phyloP scores from a whole-genome alignment of 2,113 vertebrate species.

The Ictidomys tridecemlineatus region DNA sequence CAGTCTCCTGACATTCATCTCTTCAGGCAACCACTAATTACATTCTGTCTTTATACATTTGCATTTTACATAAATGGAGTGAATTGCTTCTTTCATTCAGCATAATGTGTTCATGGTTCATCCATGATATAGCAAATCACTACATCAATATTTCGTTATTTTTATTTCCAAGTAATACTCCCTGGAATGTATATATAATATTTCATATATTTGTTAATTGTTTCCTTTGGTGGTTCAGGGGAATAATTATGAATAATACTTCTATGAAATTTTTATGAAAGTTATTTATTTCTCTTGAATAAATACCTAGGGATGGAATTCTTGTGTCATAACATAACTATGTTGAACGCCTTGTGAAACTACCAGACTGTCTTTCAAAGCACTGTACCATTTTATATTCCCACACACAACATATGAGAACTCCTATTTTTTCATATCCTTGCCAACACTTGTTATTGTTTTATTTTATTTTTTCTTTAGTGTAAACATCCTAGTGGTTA shows the following conservation, averaged over 20 bases:
- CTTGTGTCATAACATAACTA: not conserved
- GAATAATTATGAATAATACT: not conserved
- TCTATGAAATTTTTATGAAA: not conserved
- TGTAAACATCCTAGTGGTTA: not conserved
- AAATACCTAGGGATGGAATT: not conserved
- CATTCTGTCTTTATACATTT: no score
- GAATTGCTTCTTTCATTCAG: not conserved
- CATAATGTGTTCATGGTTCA: not conserved
- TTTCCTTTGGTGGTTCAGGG: not conserved
- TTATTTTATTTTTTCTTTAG: not conserved
- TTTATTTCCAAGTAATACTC: not conserved
- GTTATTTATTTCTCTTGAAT: not conserved
- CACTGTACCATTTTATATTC: not conserved
- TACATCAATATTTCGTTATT: not conserved
- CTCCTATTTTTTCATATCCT: not conserved
- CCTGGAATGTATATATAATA: not conserved
- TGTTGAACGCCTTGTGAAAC: not conserved
- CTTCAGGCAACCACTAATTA: not conserved
- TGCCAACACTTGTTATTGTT: not conserved
- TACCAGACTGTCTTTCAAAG: not conserved
- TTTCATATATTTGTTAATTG: not conserved
- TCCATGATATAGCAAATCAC: not conserved
- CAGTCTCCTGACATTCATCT: not conserved
- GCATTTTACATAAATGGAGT: not conserved
- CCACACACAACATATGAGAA: not conserved